phyloP scores from a whole-genome alignment of 2,797 vertebrate species.

The Anabacerthia variegaticeps region DNA sequence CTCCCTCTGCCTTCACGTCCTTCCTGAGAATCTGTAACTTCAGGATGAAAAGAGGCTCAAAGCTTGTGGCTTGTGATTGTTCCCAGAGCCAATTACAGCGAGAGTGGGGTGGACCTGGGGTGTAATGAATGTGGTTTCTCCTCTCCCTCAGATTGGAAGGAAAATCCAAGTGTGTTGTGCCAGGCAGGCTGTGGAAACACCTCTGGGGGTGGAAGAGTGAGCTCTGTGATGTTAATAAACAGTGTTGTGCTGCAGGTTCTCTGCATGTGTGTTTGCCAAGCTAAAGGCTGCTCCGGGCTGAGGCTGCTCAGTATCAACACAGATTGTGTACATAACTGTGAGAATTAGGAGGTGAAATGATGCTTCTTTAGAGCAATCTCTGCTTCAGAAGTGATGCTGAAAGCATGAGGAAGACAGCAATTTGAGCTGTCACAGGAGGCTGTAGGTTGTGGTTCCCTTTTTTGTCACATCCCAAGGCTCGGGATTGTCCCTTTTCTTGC shows the following conservation, averaged over 20 bases:
- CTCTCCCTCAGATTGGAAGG: neutral
- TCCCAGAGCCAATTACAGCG: neutral
- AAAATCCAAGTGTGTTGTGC: neutral
- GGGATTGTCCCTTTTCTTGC: fast-evolving
- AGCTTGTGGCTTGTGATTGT: neutral
- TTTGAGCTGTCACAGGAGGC: neutral
- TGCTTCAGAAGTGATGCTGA: neutral
- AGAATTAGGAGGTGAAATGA: neutral
- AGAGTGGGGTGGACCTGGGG: neutral
- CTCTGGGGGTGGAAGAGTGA: neutral
- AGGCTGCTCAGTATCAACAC: fast-evolving
- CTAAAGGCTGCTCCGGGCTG: neutral
- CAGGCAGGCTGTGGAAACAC: neutral
- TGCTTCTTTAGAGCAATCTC: neutral
- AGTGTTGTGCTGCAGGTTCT: fast-evolving
- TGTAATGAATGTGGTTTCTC: neutral
- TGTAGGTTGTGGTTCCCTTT: neutral
- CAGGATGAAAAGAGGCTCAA: neutral
- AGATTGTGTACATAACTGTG: neutral
- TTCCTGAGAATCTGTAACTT: neutral
- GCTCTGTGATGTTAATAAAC: neutral
- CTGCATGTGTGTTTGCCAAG: neutral
- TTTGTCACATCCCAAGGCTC: fast-evolving
- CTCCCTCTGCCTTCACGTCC: fast-evolving
- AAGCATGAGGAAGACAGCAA: neutral